Evolutionary conservation across 2,797 vertebrate genomes (phyloP), one percentile per base, ranked within the genome.

Genomic region (Psittacula echo): DNA sequence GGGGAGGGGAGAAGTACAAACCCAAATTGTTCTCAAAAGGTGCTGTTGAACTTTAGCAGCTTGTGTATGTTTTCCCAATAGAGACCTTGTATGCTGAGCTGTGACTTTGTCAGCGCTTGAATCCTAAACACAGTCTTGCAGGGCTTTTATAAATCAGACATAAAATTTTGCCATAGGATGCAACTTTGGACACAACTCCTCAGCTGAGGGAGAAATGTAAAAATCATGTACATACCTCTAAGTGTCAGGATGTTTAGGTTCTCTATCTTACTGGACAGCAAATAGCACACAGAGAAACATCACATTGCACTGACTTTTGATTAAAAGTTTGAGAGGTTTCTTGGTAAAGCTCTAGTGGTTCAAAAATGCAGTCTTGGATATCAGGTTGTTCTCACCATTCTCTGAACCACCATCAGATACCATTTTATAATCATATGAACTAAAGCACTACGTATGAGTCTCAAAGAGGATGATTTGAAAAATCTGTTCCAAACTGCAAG

Each of bases 261-360:
- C 66, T 85, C 48, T 29, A 2, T 48, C 39, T 47, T 51, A 66
- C 2, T 39, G 18, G 34, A 26, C 3, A 91, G 32, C 79, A 87
- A 79, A 79, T 5, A 58, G 11, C 22, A 45, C 32, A 30, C 4
- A 53, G 26, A 51, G 65, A 92, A 92, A 41, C 7, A 56, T 44
- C 21, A 16, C n/a, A 50, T 15, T 72, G 29, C 16, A 16, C 21
- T 87, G 32, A 41, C 8, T 30, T 86, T 83, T 45, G 10, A 89
- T 50, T 20, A n/a, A 30, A 64, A 32, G 20, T 24, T 37, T 42
- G 18, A n/a, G 23, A 0, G 11, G 0, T 1, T 51, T 48, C 51
- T 78, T 81, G 0, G 6, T 54, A 70, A 74, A 89, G 12, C 5
- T 10, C n/a, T 29, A 51, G 29, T 39, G 18, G 24, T 48, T 64